These are phyloP conservation scores for Diaperis boleti DNA, from an alignment of 2,888 invertebrate genomes.

Conservation along the genomic window DNA sequence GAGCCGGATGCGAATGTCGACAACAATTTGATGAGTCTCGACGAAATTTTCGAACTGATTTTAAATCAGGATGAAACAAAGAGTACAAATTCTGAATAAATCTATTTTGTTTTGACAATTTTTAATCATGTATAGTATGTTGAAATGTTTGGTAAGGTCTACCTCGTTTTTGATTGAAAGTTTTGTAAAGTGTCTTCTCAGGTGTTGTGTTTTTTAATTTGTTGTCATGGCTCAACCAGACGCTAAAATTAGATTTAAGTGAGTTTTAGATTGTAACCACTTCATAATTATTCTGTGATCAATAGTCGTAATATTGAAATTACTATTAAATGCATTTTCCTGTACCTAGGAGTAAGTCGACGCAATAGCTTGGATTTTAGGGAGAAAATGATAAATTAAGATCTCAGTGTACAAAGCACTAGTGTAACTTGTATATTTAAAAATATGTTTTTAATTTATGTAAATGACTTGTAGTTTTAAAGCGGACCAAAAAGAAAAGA, in stretches of 20 bases:
- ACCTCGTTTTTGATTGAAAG: neutral
- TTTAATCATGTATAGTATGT: neutral
- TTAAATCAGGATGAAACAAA: constrained; percentile 22
- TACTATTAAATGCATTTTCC: too few relatives aligned
- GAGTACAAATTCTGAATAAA: neutral
- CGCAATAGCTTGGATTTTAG: neutral
- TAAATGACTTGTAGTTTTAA: neutral
- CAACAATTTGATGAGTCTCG: constrained; percentile 22
- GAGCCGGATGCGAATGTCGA: neutral
- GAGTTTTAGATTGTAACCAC: neutral
- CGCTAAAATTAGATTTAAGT: neutral
- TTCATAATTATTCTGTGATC: constrained; percentile 21
- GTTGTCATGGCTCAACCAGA: neutral
- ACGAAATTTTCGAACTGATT: constrained; percentile 33
- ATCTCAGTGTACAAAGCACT: neutral
- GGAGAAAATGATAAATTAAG: neutral
- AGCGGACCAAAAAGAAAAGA: neutral
- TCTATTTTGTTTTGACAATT: neutral
- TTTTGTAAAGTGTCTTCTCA: constrained; percentile 3
- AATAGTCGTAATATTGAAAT: constrained; percentile 21
- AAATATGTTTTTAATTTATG: neutral
- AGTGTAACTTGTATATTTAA: neutral
- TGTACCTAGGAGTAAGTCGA: neutral
- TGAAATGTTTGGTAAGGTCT: too few relatives aligned
- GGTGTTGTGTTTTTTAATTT: neutral